phyloP scores from a whole-genome alignment of 2,113 vertebrate genomes.

The Syngnathus typhle region DNA sequence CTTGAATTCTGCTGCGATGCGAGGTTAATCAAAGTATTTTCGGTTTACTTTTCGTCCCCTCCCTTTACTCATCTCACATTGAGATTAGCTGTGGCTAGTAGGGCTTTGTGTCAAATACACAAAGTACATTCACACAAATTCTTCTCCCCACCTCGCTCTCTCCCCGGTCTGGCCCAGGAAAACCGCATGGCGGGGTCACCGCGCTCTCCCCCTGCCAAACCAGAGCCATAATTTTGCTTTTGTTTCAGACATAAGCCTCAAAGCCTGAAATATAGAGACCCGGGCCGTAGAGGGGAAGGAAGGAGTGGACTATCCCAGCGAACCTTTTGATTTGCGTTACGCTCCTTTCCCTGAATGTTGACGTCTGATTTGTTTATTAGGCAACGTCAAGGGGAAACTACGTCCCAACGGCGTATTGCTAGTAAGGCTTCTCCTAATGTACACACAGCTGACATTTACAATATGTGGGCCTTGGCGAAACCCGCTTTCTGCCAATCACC shows the following conservation, averaged over 20 bases:
- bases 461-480: constrained; percentile 41
- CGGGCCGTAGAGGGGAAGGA: constrained; percentile 36
- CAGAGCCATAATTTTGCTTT: constrained; percentile 80
- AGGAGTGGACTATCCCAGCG: constrained; percentile 29
- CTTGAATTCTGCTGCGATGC: background rate
- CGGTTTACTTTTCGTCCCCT: constrained; percentile 25
- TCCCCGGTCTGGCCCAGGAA: constrained; percentile 63
- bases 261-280: constrained; percentile 72
- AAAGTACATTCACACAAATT: constrained; percentile 68
- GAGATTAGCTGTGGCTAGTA: constrained; percentile 69
- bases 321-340: constrained; percentile 24
- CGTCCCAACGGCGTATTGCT: constrained; percentile 18
- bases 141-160: constrained; percentile 66
- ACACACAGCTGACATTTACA: constrained; percentile 52
- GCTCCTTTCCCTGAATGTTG: background rate
- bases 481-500: constrained; percentile 53
- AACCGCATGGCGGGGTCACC: constrained; percentile 75
- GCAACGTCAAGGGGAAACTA: background rate
- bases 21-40: constrained; percentile 36
- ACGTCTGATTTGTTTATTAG: constrained; percentile 15
- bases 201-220: constrained; percentile 66
- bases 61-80: constrained; percentile 63
- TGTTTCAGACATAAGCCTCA: constrained; percentile 75
- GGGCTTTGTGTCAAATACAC: constrained; percentile 66
- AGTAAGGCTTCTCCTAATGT: constrained; percentile 23